Base-by-base conservation (phyloP, 2,797 vertebrate genomes). In the Apogon hyalosoma region DNA sequence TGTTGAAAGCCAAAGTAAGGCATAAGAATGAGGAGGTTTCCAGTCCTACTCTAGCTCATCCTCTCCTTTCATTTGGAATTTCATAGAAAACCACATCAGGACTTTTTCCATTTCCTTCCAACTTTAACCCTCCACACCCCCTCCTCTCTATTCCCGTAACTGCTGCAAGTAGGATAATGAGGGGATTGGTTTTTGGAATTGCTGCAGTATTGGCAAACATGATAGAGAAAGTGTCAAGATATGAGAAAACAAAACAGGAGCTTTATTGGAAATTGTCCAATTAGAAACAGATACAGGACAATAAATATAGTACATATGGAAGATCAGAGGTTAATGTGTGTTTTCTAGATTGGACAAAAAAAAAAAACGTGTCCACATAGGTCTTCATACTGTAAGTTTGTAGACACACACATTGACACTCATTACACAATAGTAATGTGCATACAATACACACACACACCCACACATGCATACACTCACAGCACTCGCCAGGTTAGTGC, bases 141-240 rank as follows among this genome's bases (percentile, higher is more conserved):
- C 79, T 58, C 74, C 71, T 67, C 72, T 60, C 57, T 77, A 52
- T 91, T 89, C 87, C 86, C 69, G 82, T 90, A 87, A 87, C 68
- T 58, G 62, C 57, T 73, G 63, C 63, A 55, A 85, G 62, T 66
- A 57, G 79, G 69, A 75, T 84, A 86, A 82, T 84, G 60, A 81
- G 69, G 72, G 77, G 81, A 87, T 79, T 77, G 65, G 56, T 73
- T 71, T 64, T 82, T 79, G 81, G 77, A 82, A 66, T 71, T 3
- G 7, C 6, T 0, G 31, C 69, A 46, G 70, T 15, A 16, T 72
- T 82, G 83, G 80, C 80, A 73, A 42, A 2, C 52, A 4, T 68
- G 69, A 63, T 31, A 89, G 65, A 79, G 45, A 73, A 75, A 79
- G 71, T 69, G 75, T 77, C 72, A 79, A 70, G 82, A 80, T 50